phyloP scores from a whole-genome alignment of 2,797 vertebrate genomes.

The Rhynchonycteris naso region DNA sequence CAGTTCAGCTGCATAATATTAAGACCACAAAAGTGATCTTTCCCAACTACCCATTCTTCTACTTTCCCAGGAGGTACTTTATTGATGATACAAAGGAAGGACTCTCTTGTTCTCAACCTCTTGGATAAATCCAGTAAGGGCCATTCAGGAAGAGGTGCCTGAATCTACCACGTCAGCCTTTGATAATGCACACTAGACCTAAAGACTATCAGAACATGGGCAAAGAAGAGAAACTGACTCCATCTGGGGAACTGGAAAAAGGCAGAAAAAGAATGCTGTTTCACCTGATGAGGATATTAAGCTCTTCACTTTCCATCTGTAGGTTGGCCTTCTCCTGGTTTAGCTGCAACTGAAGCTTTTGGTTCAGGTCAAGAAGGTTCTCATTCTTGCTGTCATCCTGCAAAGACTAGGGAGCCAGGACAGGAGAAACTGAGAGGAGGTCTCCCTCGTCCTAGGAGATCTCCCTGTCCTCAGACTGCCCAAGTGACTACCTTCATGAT shows the following conservation, averaged over 20 bases:
- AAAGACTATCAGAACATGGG: not conserved
- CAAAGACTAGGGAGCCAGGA: conserved; percentile 88
- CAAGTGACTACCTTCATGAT: conserved; percentile 91
- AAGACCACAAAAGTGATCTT: conserved; percentile 39
- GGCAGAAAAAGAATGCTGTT: not conserved
- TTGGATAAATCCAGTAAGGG: not conserved
- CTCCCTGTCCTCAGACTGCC: not conserved
- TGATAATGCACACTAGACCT: not conserved
- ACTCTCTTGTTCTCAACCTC: not conserved
- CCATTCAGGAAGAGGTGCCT: conserved; percentile 1
- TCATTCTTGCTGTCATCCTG: conserved; percentile 92
- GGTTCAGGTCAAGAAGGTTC: conserved; percentile 92
- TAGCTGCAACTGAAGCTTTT: conserved; percentile 95
- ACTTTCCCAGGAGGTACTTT: not conserved
- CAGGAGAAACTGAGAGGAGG: conserved; percentile 44
- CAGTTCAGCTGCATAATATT: not conserved
- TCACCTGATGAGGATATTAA: conserved; percentile 98
- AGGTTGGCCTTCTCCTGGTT: conserved; percentile 96
- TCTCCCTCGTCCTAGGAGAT: not conserved
- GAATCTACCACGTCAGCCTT: conserved; percentile 40
- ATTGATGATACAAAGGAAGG: conserved; percentile 11
- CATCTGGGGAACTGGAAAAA: conserved; percentile 89
- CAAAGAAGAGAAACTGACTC: not conserved
- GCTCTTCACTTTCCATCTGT: conserved; percentile 98
- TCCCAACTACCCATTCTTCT: conserved; percentile 41